Evolutionary conservation across 2,113 vertebrate species (phyloP).

Genomic region (Nanorana parkeri): DNA sequence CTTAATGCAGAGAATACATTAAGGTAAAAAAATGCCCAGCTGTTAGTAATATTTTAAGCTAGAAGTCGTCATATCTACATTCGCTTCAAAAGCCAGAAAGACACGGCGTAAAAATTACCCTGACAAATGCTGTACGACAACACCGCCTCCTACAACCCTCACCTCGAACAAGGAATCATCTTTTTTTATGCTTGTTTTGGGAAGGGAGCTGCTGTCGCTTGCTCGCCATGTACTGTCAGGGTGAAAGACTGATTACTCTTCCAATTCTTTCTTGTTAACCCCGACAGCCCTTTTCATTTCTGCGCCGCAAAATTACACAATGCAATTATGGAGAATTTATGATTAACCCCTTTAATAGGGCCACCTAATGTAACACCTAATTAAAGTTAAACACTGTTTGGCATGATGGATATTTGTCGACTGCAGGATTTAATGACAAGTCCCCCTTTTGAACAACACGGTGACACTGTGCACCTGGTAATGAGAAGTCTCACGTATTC

Average conservation of each 20-base stretch:
- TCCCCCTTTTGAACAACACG: neutral
- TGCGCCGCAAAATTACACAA: conserved; percentile 21
- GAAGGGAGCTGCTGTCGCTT: neutral
- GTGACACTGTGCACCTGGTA: neutral
- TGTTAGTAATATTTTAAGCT: too few species aligned
- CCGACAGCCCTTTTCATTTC: conserved; percentile 16
- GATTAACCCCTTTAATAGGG: conserved; percentile 36
- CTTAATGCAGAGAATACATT: too few species aligned
- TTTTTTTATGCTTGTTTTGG: neutral
- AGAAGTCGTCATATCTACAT: too few species aligned
- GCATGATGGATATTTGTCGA: neutral
- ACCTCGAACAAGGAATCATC: neutral
- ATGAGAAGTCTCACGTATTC: neutral
- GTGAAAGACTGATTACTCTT: conserved; percentile 16
- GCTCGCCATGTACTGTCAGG: conserved; percentile 1
- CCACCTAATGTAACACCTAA: conserved; percentile 16
- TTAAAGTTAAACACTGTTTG: conserved; percentile 35
- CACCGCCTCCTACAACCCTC: too few species aligned
- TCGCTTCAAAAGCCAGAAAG: too few species aligned
- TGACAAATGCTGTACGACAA: too few species aligned
- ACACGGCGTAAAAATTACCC: too few species aligned
- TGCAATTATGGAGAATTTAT: conserved; percentile 30
- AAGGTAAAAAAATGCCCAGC: too few species aligned
- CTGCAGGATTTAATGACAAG: neutral
- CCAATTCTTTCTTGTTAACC: conserved; percentile 22